These are phyloP conservation scores for Lycocorax pyrrhopterus DNA, from an alignment of 2,113 vertebrate species.

Conservation along the genomic window DNA sequence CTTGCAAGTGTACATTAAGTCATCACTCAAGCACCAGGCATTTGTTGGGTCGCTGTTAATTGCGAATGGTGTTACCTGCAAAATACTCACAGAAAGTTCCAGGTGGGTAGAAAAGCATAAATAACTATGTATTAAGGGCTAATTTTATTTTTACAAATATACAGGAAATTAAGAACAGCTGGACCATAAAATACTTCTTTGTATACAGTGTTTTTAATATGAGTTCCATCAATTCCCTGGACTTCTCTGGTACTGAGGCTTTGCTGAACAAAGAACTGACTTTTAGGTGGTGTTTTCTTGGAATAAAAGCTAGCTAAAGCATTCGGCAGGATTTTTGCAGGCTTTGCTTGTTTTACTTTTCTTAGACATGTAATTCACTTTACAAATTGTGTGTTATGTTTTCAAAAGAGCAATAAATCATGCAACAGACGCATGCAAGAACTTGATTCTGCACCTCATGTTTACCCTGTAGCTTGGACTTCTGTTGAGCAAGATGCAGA, in stretches of 20 bases:
- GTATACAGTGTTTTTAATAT: background rate
- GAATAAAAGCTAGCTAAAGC: background rate
- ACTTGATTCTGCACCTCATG: background rate
- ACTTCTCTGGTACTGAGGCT: background rate
- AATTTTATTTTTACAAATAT: conserved; percentile 21
- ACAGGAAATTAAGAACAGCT: conserved; percentile 41
- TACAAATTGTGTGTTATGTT: background rate
- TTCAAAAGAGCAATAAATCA: background rate
- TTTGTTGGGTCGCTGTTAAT: background rate
- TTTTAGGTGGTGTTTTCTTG: background rate
- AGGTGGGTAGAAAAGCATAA: background rate
- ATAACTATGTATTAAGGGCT: background rate
- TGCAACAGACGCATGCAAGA: background rate
- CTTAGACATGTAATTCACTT: background rate
- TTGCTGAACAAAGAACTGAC: background rate
- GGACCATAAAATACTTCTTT: conserved; percentile 14
- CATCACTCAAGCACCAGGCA: background rate
- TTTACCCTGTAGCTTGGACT: background rate
- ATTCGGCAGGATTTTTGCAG: background rate
- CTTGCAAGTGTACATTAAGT: background rate
- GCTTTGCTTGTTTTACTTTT: background rate
- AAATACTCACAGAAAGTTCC: conserved; percentile 3
- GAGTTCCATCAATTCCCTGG: background rate
- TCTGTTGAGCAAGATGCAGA: background rate
- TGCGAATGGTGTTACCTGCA: background rate